Conservation (phyloP, 2,797 vertebrate genomes). For the Naso thynnoides region DNA sequence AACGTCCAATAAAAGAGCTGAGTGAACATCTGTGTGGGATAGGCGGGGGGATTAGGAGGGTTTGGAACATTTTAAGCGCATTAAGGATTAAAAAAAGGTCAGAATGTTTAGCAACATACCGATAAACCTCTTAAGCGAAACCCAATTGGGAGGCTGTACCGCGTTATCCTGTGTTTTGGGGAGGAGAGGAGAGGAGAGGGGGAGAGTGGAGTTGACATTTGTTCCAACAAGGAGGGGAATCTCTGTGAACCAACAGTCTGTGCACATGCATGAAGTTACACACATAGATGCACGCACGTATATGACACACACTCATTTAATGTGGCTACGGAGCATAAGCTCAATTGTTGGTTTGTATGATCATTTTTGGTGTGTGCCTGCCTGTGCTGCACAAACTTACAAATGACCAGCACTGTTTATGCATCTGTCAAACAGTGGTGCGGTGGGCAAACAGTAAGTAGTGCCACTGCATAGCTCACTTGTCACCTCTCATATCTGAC, state of each 20-base stretch:
- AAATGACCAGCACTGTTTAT: conserved; percentile 50
- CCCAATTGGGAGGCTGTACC: conserved; percentile 85
- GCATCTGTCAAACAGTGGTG: conserved; percentile 48
- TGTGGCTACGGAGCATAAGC: conserved; percentile 44
- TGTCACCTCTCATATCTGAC: conserved; percentile 27
- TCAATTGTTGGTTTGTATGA: conserved; percentile 57
- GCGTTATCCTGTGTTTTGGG: conserved; percentile 83
- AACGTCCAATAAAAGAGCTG: conserved; percentile 84
- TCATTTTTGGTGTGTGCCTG: conserved; percentile 26
- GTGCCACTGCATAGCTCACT: conserved; percentile 28
- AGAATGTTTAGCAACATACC: conserved; percentile 89
- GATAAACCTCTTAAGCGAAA: conserved; percentile 90
- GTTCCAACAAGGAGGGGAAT: conserved; percentile 77
- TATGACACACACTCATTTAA: conserved; percentile 45
- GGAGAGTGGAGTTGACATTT: conserved; percentile 79
- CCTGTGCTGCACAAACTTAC: conserved; percentile 29
- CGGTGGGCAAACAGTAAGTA: too few relatives aligned
- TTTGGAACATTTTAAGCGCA: conserved; percentile 89
- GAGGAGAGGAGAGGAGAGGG: conserved; percentile 68
- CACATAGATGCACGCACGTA: conserved; percentile 39
- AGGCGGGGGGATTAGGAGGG: conserved; percentile 85
- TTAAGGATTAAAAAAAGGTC: conserved; percentile 91
- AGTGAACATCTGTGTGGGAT: conserved; percentile 87
- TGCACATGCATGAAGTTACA: conserved; percentile 58
- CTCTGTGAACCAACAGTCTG: conserved; percentile 56